Evolutionary conservation across 2,113 vertebrate species (phyloP).

Genomic region (Silurus asotus): DNA sequence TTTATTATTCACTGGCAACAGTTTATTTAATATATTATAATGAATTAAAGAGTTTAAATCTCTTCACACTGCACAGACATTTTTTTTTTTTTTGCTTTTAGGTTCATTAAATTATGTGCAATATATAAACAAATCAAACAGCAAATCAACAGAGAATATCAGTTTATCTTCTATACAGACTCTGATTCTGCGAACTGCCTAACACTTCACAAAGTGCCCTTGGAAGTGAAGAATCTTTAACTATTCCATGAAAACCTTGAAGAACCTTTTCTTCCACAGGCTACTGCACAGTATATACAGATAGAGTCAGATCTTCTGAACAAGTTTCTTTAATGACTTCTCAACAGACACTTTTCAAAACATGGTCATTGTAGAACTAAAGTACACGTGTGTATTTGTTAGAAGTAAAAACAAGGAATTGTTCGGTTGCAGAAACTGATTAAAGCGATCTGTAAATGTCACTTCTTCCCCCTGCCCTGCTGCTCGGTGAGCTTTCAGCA

Average conservation of each 20-base stretch:
- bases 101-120: background rate
- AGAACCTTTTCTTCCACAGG: background rate
- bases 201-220: background rate
- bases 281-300: background rate
- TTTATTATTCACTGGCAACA: too few relatives aligned
- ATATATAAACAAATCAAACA: background rate
- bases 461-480: conserved; percentile 13
- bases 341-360: background rate
- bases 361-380: background rate
- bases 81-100: background rate
- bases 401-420: background rate
- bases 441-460: conserved; percentile 56
- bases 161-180: background rate
- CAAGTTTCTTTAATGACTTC: background rate
- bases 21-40: background rate
- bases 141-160: background rate
- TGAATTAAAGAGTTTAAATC: background rate
- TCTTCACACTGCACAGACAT: background rate
- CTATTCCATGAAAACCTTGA: background rate
- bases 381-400: conserved; percentile 16
- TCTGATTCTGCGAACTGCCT: background rate
- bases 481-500: conserved; percentile 29
- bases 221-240: background rate
- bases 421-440: conserved; percentile 51
- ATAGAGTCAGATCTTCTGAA: background rate